Evolutionary conservation across 2,113 vertebrate species (phyloP).

Genomic region (Urocolius indicus): DNA sequence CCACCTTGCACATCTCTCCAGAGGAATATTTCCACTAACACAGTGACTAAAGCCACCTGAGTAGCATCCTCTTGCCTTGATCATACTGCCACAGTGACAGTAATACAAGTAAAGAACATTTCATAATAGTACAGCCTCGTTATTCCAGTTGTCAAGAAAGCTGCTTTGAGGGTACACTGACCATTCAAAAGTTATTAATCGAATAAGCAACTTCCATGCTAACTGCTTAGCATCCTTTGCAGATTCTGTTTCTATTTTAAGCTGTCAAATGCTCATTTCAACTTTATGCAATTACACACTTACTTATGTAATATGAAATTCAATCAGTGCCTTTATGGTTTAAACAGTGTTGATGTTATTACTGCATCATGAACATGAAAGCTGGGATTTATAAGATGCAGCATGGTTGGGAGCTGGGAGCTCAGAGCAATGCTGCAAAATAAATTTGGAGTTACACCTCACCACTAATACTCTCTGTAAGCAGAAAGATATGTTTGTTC

Average conservation of each 20-base stretch:
- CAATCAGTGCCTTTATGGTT: background rate
- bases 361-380: background rate
- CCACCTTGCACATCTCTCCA: background rate
- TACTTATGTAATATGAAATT: background rate
- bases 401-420: background rate
- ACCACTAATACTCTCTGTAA: background rate
- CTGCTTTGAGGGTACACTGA: background rate
- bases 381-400: background rate
- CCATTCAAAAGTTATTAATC: background rate
- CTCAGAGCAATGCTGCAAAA: background rate
- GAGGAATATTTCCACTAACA: background rate
- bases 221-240: background rate
- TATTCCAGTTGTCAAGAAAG: background rate
- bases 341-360: background rate
- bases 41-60: background rate
- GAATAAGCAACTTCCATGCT: background rate
- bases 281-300: background rate
- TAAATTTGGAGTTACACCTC: background rate
- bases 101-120: background rate
- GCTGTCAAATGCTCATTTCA: background rate
- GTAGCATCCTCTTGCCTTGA: background rate
- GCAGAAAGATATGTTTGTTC: background rate
- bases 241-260: background rate
- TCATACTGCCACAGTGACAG: background rate
- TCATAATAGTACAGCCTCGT: background rate